phyloP scores from a whole-genome alignment of 2,888 invertebrate species.

The Ditula angustiorana region DNA sequence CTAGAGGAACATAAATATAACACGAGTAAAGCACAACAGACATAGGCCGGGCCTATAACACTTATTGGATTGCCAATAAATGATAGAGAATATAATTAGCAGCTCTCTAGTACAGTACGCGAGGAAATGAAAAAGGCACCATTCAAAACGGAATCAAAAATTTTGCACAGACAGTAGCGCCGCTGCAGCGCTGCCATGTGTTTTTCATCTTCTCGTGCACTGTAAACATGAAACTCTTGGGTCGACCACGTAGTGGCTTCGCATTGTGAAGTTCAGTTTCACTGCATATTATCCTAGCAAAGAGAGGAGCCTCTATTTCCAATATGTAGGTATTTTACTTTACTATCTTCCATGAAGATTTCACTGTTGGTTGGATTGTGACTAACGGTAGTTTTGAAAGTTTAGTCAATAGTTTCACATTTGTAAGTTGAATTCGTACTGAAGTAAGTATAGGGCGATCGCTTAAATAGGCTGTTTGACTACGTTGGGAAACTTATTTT shows the following conservation, averaged over 20 bases:
- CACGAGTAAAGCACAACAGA: slow-evolving; percentile 2
- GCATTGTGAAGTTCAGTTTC: background rate
- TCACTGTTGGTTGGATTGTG: background rate
- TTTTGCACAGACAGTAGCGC: too few species aligned
- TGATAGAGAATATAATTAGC: slow-evolving; percentile 14
- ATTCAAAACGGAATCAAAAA: too few species aligned
- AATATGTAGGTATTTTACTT: background rate
- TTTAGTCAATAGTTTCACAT: background rate
- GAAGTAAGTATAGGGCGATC: background rate
- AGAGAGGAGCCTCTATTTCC: background rate
- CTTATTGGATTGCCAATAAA: background rate
- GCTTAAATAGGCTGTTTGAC: too few species aligned
- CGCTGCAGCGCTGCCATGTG: too few species aligned
- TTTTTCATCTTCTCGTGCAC: background rate
- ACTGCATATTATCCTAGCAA: background rate
- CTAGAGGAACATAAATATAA: background rate
- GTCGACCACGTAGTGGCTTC: background rate
- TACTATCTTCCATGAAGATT: background rate
- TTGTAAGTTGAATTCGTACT: background rate
- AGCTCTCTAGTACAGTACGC: slow-evolving; percentile 14
- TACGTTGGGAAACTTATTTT: too few species aligned
- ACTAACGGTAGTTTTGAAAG: background rate
- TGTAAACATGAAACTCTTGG: background rate
- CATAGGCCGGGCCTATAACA: slow-evolving; percentile 1
- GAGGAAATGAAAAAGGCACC: background rate